Percentiles rank a stretch among this genome's conserved stretches.
Evolutionary conservation across 2,888 invertebrate genomes (phyloP).

Genomic region (Eristalis pertinax): DNA sequence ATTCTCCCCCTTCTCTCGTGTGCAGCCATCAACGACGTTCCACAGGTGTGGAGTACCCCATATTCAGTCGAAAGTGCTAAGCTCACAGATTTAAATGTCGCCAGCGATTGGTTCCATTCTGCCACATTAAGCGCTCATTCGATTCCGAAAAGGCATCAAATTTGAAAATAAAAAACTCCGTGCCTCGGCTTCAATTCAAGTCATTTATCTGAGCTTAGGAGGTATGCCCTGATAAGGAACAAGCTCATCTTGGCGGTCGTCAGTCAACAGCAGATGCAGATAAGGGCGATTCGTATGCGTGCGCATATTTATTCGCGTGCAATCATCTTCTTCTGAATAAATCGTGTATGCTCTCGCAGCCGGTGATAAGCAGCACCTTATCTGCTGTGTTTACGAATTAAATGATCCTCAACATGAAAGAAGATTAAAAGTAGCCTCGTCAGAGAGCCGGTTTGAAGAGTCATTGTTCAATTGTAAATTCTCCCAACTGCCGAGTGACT

Average conservation of each 20-base stretch:
- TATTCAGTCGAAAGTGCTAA: too few species aligned
- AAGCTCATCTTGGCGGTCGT: background rate
- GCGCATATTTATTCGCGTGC: background rate
- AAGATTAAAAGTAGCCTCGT: background rate
- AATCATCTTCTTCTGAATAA: background rate
- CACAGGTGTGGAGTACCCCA: too few species aligned
- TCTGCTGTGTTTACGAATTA: background rate
- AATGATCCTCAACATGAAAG: background rate
- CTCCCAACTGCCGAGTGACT: background rate
- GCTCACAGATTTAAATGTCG: too few species aligned
- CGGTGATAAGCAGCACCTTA: background rate
- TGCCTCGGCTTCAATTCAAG: too few species aligned
- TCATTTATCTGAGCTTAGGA: background rate
- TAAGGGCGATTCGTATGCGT: background rate
- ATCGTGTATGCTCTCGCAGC: background rate
- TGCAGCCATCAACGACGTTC: too few species aligned
- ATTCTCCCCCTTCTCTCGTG: too few species aligned
- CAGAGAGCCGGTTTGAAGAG: background rate
- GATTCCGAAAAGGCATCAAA: too few species aligned
- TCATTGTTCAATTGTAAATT: background rate
- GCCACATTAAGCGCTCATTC: too few species aligned
- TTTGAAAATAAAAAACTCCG: too few species aligned
- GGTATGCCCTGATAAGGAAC: background rate
- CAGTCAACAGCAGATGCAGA: background rate
- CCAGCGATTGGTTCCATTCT: too few species aligned